Percentiles rank a stretch among this genome's conserved stretches.
phyloP scores from a whole-genome alignment of 2,113 vertebrate genomes.

The Pandion haliaetus region DNA sequence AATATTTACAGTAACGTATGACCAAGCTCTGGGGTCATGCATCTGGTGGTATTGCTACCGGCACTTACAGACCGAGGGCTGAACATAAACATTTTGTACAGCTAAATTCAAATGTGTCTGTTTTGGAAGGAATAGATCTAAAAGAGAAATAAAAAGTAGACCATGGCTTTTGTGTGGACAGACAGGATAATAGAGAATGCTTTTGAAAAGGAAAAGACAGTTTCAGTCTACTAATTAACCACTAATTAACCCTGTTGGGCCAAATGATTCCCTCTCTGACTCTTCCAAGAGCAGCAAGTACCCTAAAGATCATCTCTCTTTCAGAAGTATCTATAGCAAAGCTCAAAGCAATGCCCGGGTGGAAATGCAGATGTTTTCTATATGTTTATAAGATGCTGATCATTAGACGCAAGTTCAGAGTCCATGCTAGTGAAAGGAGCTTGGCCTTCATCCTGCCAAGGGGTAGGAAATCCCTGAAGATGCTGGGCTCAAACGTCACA shows the following conservation, averaged over 20 bases:
- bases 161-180: background rate
- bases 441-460: background rate
- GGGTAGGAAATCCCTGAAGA: background rate
- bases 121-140: background rate
- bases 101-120: background rate
- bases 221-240: background rate
- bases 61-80: background rate
- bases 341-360: background rate
- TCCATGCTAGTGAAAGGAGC: background rate
- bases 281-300: background rate
- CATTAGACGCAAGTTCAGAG: background rate
- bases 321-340: background rate
- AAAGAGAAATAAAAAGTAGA: background rate
- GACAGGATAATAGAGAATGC: background rate
- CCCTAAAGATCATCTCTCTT: background rate
- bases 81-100: background rate
- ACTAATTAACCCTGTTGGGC: background rate
- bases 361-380: background rate
- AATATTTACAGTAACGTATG: background rate
- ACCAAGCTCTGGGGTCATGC: background rate
- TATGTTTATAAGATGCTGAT: background rate
- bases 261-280: background rate
- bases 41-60: background rate
- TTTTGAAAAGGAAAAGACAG: background rate
- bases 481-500: background rate